These are phyloP conservation scores for Poeciliopsis retropinna DNA, from an alignment of 2,113 vertebrate species.

Conservation along the genomic window DNA sequence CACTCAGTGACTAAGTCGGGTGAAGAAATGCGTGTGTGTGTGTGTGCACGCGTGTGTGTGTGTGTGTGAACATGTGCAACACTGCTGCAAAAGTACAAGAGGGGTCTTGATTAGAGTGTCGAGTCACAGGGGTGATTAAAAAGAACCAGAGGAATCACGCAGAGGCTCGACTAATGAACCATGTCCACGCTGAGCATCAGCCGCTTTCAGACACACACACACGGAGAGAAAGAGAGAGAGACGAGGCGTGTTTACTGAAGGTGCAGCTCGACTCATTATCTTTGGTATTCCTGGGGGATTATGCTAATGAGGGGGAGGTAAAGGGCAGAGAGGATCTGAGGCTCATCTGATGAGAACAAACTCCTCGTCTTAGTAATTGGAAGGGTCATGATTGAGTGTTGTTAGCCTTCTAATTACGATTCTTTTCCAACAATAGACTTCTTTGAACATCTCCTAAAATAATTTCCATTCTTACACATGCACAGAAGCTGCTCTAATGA, in stretches of 20 bases:
- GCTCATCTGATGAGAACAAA: constrained; percentile 71
- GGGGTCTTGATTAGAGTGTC: constrained; percentile 54
- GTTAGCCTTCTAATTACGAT: constrained; percentile 62
- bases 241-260: constrained; percentile 57
- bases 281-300: constrained; percentile 66
- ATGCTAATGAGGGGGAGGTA: constrained; percentile 72
- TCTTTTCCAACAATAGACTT: constrained; percentile 57
- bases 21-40: neutral
- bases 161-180: constrained; percentile 68
- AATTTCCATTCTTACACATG: constrained; percentile 22
- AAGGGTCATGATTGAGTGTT: constrained; percentile 67
- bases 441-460: constrained; percentile 57
- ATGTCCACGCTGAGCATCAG: constrained; percentile 44
- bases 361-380: constrained; percentile 66
- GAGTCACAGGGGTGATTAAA: constrained; percentile 64
- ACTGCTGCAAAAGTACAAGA: constrained; percentile 16
- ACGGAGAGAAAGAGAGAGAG: constrained; percentile 28
- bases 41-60: constrained; percentile 21
- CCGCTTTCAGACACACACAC: constrained; percentile 18
- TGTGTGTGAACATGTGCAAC: constrained; percentile 3
- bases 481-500: constrained; percentile 37
- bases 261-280: constrained; percentile 70
- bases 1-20: constrained; percentile 10
- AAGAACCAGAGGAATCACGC: constrained; percentile 59
- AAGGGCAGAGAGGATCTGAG: constrained; percentile 72